Conservation (phyloP, 2,888 invertebrate genomes). For the Stenodera caucasica region DNA sequence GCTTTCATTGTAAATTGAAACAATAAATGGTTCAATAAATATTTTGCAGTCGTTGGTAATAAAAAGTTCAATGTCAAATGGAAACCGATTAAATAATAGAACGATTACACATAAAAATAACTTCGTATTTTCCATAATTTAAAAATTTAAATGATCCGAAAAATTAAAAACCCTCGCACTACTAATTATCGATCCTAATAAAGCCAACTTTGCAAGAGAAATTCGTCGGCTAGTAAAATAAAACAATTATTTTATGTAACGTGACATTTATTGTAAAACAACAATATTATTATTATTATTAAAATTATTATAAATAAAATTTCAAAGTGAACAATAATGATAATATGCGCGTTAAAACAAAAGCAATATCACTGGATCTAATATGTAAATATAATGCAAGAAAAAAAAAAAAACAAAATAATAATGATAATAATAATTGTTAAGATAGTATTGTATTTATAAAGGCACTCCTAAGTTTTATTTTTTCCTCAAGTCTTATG, state of each 20-base stretch:
- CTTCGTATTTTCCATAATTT: too few species aligned
- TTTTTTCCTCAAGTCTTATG: slow-evolving; percentile 44
- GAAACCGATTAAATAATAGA: too few species aligned
- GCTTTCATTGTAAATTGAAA: too few species aligned
- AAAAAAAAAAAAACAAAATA: slow-evolving; percentile 44
- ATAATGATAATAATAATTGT: slow-evolving; percentile 27
- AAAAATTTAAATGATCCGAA: too few species aligned
- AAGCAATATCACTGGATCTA: slow-evolving; percentile 38
- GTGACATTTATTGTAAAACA: slow-evolving; percentile 52
- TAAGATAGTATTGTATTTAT: slow-evolving; percentile 44
- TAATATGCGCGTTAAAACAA: slow-evolving; percentile 19
- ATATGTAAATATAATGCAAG: slow-evolving; percentile 39
- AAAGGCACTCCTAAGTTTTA: slow-evolving; percentile 57
- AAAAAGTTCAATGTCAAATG: too few species aligned
- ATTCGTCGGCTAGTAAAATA: too few species aligned
- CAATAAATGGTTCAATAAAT: too few species aligned
- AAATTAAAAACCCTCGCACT: too few species aligned
- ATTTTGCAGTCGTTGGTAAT: too few species aligned
- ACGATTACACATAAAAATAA: too few species aligned
- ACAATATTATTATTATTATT: slow-evolving; percentile 47
- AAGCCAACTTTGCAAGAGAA: too few species aligned
- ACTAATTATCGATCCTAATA: too few species aligned
- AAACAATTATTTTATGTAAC: slow-evolving; percentile 25
- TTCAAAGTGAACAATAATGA: slow-evolving; percentile 32
- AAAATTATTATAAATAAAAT: slow-evolving; percentile 45